Conservation (phyloP, 2,797 vertebrate genomes). For the Leptatherina wallacei region DNA sequence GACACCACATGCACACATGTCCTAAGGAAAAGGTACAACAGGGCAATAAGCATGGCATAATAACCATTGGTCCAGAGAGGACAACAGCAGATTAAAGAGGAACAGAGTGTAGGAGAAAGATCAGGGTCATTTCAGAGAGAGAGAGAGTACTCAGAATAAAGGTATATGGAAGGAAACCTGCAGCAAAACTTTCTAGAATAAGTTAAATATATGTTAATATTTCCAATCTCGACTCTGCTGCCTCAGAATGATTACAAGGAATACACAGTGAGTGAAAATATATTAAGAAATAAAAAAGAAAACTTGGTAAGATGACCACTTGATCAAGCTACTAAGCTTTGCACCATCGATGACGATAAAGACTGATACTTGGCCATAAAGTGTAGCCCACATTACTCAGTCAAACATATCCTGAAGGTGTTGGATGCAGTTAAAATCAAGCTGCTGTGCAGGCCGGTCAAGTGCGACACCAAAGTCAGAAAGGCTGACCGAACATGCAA, state of each 20-base stretch:
- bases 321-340: no score
- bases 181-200: not conserved
- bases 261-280: no score
- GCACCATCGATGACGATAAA: no score
- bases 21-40: slow-evolving; percentile 19
- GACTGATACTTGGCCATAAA: no score
- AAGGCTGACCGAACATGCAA: not conserved
- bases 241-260: no score
- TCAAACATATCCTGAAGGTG: no score
- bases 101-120: slow-evolving; percentile 52
- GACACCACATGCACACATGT: slow-evolving; percentile 33
- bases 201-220: no score
- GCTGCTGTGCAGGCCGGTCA: no score
- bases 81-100: slow-evolving; percentile 62
- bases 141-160: slow-evolving; percentile 33
- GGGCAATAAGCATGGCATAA: slow-evolving; percentile 38
- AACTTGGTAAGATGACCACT: no score
- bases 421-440: not conserved
- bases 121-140: slow-evolving; percentile 59
- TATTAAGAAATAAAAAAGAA: no score
- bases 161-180: not conserved
- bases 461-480: not conserved
- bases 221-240: not conserved
- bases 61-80: slow-evolving; percentile 52
- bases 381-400: no score